These are phyloP conservation scores for Drosophila arawakana DNA, from an alignment of 1,140 invertebrate species.

Conservation along the genomic window DNA sequence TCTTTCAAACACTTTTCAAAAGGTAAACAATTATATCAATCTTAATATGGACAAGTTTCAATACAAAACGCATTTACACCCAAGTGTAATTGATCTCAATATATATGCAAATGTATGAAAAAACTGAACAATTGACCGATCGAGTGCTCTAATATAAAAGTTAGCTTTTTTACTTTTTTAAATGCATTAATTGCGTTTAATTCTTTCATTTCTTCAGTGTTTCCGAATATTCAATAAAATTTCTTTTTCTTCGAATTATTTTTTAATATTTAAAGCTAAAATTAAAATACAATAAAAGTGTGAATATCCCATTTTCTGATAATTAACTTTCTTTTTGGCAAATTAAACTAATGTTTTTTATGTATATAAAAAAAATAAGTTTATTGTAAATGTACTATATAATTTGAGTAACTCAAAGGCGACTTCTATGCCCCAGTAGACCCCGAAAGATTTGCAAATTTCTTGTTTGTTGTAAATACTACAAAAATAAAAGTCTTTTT, in stretches of 20 bases:
- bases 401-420: slow-evolving; percentile 64
- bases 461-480: slow-evolving; percentile 19
- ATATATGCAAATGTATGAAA: slow-evolving; percentile 1
- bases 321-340: slow-evolving; percentile 15
- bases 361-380: slow-evolving; percentile 57
- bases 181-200: slow-evolving; percentile 63
- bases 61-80: slow-evolving; percentile 6
- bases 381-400: slow-evolving; percentile 13
- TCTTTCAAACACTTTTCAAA: slow-evolving; percentile 68
- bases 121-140: slow-evolving; percentile 58
- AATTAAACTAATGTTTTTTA: slow-evolving; percentile 8
- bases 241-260: slow-evolving; percentile 28
- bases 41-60: slow-evolving; percentile 62
- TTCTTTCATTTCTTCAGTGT: slow-evolving; percentile 37
- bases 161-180: slow-evolving; percentile 43
- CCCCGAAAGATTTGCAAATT: slow-evolving; percentile 36
- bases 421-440: slow-evolving; percentile 7
- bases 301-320: slow-evolving; percentile 54
- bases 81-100: not conserved
- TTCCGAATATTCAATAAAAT: slow-evolving; percentile 26
- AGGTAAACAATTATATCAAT: slow-evolving; percentile 71
- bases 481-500: slow-evolving; percentile 46
- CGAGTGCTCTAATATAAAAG: slow-evolving; percentile 29
- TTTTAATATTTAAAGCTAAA: slow-evolving; percentile 46
- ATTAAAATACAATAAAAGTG: slow-evolving; percentile 64